phyloP scores from a whole-genome alignment of 2,888 invertebrate genomes.

The Zygogramma bicolorata region DNA sequence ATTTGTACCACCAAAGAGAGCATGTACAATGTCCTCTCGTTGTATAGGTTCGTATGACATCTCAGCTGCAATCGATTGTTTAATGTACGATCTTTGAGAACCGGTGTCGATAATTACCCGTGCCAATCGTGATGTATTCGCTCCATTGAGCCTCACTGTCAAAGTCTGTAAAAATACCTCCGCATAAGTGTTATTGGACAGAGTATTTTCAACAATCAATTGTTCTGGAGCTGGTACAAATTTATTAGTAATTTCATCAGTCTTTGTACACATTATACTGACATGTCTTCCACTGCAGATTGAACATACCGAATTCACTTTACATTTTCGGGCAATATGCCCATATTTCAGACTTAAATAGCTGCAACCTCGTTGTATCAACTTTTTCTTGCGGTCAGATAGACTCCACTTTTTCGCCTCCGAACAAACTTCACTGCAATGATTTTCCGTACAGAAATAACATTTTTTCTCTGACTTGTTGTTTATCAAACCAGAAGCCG shows the following conservation, averaged over 20 bases:
- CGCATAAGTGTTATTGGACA: slow-evolving; percentile 5
- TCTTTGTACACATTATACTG: not conserved
- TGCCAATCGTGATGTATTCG: slow-evolving; percentile 5
- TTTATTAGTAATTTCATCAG: too few relatives aligned
- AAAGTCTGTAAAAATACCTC: slow-evolving; percentile 6
- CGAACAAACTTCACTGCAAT: too few relatives aligned
- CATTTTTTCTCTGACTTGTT: too few relatives aligned
- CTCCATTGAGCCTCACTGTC: not conserved
- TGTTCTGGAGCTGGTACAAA: too few relatives aligned
- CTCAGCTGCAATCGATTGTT: slow-evolving; percentile 24
- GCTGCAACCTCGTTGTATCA: too few relatives aligned
- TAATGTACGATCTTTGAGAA: slow-evolving; percentile 45
- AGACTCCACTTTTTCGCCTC: too few relatives aligned
- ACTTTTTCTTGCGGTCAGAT: too few relatives aligned
- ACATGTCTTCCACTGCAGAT: not conserved
- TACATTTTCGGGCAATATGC: slow-evolving; percentile 13
- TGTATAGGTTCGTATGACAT: slow-evolving; percentile 29
- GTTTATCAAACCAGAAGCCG: too few relatives aligned
- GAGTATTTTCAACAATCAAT: not conserved
- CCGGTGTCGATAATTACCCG: slow-evolving; percentile 43
- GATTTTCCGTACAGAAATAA: too few relatives aligned
- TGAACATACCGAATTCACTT: slow-evolving; percentile 3
- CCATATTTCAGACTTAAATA: too few relatives aligned
- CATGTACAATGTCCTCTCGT: slow-evolving; percentile 30
- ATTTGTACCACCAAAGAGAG: slow-evolving; percentile 35